phyloP scores from a whole-genome alignment of 2,888 invertebrate genomes.

The Conops quadrifasciatus region DNA sequence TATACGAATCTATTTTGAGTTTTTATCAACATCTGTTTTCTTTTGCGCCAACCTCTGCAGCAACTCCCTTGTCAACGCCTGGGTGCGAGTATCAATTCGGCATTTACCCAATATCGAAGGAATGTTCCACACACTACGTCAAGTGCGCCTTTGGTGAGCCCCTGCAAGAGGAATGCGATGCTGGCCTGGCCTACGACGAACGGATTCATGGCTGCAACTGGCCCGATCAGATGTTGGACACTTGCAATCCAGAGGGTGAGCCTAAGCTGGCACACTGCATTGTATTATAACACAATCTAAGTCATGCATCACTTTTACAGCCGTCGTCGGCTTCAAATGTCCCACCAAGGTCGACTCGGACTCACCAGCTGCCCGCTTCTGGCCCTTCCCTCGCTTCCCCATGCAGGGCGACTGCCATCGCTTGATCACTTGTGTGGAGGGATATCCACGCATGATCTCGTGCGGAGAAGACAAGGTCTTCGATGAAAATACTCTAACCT shows the following conservation, averaged over 20 bases:
- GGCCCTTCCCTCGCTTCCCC: constrained; percentile 91
- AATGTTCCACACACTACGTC: constrained; percentile 85
- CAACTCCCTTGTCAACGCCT: constrained; percentile 80
- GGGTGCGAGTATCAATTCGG: constrained; percentile 91
- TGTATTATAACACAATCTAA: constrained; percentile 12
- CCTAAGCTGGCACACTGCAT: background rate
- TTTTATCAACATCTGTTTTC: background rate
- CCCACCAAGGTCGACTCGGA: constrained; percentile 84
- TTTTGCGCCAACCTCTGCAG: constrained; percentile 66
- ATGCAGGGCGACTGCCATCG: constrained; percentile 87
- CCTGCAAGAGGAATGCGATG: constrained; percentile 81
- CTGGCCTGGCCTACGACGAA: constrained; percentile 88
- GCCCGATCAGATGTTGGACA: constrained; percentile 88
- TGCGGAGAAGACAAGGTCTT: constrained; percentile 90
- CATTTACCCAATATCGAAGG: constrained; percentile 80
- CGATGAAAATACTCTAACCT: constrained; percentile 83
- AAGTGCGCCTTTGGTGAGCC: constrained; percentile 88
- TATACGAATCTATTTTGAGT: too few relatives aligned
- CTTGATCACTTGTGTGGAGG: constrained; percentile 90
- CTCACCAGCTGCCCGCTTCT: constrained; percentile 85
- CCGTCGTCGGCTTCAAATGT: constrained; percentile 91
- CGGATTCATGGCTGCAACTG: constrained; percentile 90
- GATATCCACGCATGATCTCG: constrained; percentile 84
- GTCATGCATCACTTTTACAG: constrained; percentile 65
- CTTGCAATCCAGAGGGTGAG: constrained; percentile 88